Evolutionary conservation across 23 tunicate genomes (phyloP).

Genomic region (Phallusia fumigata): DNA sequence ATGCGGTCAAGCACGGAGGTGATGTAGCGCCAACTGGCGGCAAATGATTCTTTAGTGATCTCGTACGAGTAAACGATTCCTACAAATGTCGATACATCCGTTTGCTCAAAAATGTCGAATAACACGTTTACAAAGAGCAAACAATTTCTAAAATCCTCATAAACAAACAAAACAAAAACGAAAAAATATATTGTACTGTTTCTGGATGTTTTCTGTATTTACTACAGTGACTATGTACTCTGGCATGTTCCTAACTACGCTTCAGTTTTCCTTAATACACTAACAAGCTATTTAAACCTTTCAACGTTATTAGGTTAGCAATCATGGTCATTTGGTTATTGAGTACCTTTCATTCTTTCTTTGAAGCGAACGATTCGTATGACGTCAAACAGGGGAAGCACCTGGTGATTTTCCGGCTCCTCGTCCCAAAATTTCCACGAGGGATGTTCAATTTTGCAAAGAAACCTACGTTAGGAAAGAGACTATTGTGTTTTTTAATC

Average conservation of each 20-base stretch:
- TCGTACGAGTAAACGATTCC: slow-evolving; percentile 71
- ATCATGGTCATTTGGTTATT: too few species aligned
- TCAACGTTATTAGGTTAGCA: too few species aligned
- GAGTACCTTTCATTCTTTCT: slow-evolving; percentile 53
- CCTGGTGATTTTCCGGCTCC: slow-evolving; percentile 69
- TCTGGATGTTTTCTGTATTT: too few species aligned
- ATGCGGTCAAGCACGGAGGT: slow-evolving; percentile 46
- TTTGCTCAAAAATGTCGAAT: neutral
- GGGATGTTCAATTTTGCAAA: slow-evolving; percentile 66
- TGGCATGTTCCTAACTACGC: too few species aligned
- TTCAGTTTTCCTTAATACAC: too few species aligned
- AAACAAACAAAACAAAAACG: neutral
- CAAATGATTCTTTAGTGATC: slow-evolving; percentile 44
- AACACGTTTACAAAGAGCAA: neutral
- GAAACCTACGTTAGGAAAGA: slow-evolving; percentile 25
- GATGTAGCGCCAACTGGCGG: slow-evolving; percentile 36
- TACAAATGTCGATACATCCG: too few species aligned
- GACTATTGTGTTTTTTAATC: neutral
- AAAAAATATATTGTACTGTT: too few species aligned
- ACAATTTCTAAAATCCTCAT: neutral
- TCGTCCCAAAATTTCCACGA: slow-evolving; percentile 88
- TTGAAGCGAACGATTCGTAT: slow-evolving; percentile 57
- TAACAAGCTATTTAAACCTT: too few species aligned
- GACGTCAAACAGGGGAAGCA: slow-evolving; percentile 71
- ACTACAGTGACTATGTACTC: too few species aligned